Evolutionary conservation across 2,888 invertebrate species (phyloP), one percentile per base, ranked within the genome.

Genomic region (Apoderus coryli): DNA sequence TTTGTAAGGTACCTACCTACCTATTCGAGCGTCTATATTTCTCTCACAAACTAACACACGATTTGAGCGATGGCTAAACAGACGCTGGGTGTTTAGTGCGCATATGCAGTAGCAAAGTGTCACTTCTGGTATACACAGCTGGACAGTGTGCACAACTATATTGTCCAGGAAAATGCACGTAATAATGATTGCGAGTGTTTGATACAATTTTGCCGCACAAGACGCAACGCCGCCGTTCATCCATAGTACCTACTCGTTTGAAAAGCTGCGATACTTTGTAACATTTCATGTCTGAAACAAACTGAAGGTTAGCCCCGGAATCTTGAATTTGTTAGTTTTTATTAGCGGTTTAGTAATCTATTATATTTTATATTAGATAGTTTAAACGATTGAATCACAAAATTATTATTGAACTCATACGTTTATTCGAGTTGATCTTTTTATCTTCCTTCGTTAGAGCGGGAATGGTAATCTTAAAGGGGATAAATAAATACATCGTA

Each of bases 161-260:
- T 46, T 65, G 65, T 41, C 67, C 68, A 40, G 67, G 67, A 48
- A 66, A 67, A 53, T 68, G 67, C 42, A 68, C 68, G 53, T 67
- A 67, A 56, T 67, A 68, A 52, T 68, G 68, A 55, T 68, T 68
- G 44, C 68, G 60, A 37, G 67, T 65, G 54, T 69, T 67, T 57
- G 67, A 66, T 44, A 69, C 68, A 48, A 67, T 63, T 59, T 68
- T 69, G 46, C 68, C 67, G 56, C 68, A 69, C 49, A 67, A 56
- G 44, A 64, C 62, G 55, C 68, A 68, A 45, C 66, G 56, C 50
- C 65, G 57, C 52, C 64, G 54, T 54, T 67, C 67, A 56, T 67
- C 67, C 60, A 57, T 61, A 47, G 59, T 58, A 48, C 64, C 66
- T 44, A 65, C 65, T 48, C 66, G 57, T 54, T 65, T 66, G 59